phyloP scores from a whole-genome alignment of 2,113 vertebrate species.

The Electrona antarctica region DNA sequence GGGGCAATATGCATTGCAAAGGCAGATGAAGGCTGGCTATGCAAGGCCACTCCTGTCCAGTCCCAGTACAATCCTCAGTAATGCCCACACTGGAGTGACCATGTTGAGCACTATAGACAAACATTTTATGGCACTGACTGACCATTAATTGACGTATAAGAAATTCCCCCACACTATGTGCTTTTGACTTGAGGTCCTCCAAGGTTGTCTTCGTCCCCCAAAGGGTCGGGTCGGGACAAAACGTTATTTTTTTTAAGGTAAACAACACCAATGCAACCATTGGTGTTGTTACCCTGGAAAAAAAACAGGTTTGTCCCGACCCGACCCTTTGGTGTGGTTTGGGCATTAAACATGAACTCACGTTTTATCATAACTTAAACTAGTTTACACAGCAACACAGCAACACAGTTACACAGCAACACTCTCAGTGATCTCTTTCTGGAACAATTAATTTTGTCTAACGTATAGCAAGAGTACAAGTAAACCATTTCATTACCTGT shows the following conservation, averaged over 20 bases:
- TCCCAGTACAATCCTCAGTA: not conserved
- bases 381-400: too few relatives aligned
- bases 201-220: slow-evolving; percentile 13
- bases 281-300: too few relatives aligned
- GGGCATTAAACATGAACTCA: slow-evolving; percentile 8
- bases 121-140: slow-evolving; percentile 34
- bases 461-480: slow-evolving; percentile 12
- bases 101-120: not conserved
- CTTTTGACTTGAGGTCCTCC: slow-evolving; percentile 9
- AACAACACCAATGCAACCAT: too few relatives aligned
- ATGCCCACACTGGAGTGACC: not conserved
- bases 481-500: slow-evolving; percentile 44
- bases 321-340: not conserved
- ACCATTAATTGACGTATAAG: slow-evolving; percentile 17
- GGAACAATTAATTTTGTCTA: slow-evolving; percentile 40
- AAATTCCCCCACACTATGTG: not conserved
- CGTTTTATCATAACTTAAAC: slow-evolving; percentile 35
- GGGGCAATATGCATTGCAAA: too few relatives aligned
- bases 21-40: not conserved
- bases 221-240: too few relatives aligned
- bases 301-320: not conserved
- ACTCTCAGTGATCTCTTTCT: slow-evolving; percentile 13
- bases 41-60: not conserved
- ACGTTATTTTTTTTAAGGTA: too few relatives aligned
- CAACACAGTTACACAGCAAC: not conserved